Percentiles rank a stretch among this genome's conserved stretches.
Conservation (phyloP, 2,113 vertebrate species). For the Eurypyga helias region DNA sequence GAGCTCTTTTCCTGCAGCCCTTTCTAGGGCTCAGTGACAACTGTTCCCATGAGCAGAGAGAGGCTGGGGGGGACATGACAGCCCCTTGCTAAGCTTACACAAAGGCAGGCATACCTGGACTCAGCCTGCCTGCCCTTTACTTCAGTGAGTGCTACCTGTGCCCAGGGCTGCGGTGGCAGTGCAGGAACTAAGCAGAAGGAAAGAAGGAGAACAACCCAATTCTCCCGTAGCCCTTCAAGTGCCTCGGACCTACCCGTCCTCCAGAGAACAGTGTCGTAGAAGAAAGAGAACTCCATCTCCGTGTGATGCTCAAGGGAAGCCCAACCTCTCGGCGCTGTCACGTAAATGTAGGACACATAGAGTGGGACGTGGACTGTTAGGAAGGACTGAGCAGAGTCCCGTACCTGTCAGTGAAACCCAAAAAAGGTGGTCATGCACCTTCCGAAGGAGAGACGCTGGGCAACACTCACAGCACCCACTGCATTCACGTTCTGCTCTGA, state of each 20-base stretch:
- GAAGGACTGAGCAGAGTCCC: slow-evolving; percentile 97
- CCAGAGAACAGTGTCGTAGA: slow-evolving; percentile 98
- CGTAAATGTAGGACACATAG: slow-evolving; percentile 96
- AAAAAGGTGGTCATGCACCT: not conserved
- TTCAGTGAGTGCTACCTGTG: not conserved
- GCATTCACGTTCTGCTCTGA: not conserved
- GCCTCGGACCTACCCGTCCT: slow-evolving; percentile 83
- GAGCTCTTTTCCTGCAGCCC: not conserved
- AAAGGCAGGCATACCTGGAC: not conserved
- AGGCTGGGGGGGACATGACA: not conserved
- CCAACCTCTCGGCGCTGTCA: slow-evolving; percentile 95
- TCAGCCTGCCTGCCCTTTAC: not conserved
- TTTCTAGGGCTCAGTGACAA: not conserved
- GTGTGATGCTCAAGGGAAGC: slow-evolving; percentile 98
- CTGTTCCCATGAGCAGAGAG: not conserved
- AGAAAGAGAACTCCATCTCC: slow-evolving; percentile 99
- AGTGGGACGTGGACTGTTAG: slow-evolving; percentile 95
- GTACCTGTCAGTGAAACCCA: slow-evolving; percentile 79
- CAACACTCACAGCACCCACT: no score
- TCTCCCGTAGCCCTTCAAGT: accelerated
- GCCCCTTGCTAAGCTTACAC: not conserved
- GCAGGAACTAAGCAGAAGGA: not conserved
- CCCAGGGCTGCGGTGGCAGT: not conserved
- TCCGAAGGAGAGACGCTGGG: not conserved
- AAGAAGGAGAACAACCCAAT: not conserved